Evolutionary conservation across 1,140 invertebrate genomes (phyloP).

Genomic region (Drosophila repletoides): DNA sequence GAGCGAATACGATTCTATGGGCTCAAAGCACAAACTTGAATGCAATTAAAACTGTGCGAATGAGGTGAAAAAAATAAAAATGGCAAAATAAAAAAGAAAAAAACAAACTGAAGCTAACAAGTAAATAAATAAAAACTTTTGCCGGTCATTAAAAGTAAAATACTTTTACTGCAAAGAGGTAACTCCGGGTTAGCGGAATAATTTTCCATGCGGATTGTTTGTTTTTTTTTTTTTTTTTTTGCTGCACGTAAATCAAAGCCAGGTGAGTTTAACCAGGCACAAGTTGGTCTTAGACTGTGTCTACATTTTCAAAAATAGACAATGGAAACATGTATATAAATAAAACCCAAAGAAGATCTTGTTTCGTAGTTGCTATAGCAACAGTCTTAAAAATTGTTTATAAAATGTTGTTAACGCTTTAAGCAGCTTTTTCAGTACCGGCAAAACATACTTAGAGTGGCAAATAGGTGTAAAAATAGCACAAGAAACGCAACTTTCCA

Average conservation of each 20-base stretch:
- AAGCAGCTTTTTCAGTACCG: neutral
- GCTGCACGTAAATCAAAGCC: slow-evolving; percentile 6
- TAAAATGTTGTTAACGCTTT: slow-evolving; percentile 26
- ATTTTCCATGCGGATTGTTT: slow-evolving; percentile 33
- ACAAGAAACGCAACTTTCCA: neutral
- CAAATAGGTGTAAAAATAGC: neutral
- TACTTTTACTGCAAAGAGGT: slow-evolving; percentile 50
- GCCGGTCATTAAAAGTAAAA: slow-evolving; percentile 65
- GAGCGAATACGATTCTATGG: slow-evolving; percentile 18
- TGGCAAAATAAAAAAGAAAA: slow-evolving; percentile 14
- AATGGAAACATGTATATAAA: slow-evolving; percentile 6
- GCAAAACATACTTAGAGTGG: neutral
- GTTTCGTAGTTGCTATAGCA: neutral
- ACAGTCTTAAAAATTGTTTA: slow-evolving; percentile 23
- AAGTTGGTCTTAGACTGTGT: slow-evolving; percentile 19
- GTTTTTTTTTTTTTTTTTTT: slow-evolving; percentile 7
- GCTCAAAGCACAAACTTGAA: slow-evolving; percentile 8
- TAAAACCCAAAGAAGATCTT: slow-evolving; percentile 16
- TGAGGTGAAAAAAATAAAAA: slow-evolving; percentile 17
- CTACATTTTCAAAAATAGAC: slow-evolving; percentile 34
- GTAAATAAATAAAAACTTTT: slow-evolving; percentile 42
- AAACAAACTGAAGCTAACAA: too few species aligned
- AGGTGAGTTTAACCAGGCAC: slow-evolving; percentile 14
- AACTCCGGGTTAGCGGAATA: slow-evolving; percentile 23
- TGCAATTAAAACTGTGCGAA: slow-evolving; percentile 49